Evolutionary conservation across 1,140 invertebrate genomes (phyloP).

Genomic region (Brachionus paranguensis): DNA sequence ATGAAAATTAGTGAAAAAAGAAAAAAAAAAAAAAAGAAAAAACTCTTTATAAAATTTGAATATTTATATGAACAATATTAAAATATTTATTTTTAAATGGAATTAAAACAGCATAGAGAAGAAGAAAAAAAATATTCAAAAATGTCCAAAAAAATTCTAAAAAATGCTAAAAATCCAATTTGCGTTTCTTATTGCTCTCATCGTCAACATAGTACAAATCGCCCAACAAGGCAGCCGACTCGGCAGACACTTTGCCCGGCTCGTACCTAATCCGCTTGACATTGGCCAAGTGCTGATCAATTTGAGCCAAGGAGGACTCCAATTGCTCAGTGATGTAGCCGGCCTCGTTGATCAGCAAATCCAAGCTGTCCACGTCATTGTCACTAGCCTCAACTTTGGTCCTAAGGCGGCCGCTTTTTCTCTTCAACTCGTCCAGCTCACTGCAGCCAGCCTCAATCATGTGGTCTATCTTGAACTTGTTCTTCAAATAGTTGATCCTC

Average conservation of each 20-base stretch:
- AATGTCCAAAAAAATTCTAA: neutral
- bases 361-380: neutral
- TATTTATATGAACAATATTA: too few relatives aligned
- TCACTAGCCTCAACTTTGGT: neutral
- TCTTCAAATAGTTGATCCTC: neutral
- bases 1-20: too few relatives aligned
- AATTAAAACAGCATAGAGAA: neutral
- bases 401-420: neutral
- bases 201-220: neutral
- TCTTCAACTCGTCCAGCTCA: neutral
- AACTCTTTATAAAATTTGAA: too few relatives aligned
- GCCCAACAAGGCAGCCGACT: neutral
- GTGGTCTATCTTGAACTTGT: neutral
- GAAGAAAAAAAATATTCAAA: neutral
- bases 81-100: neutral
- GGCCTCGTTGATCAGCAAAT: neutral
- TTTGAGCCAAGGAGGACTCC: neutral
- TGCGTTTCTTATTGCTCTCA: neutral
- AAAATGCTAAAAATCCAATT: neutral
- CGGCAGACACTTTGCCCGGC: neutral
- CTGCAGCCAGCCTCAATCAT: neutral
- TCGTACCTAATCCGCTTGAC: constrained; percentile 6
- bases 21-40: too few relatives aligned
- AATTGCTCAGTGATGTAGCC: neutral
- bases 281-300: neutral